Evolutionary conservation across 2,888 invertebrate species (phyloP).

Genomic region (Patella depressa): DNA sequence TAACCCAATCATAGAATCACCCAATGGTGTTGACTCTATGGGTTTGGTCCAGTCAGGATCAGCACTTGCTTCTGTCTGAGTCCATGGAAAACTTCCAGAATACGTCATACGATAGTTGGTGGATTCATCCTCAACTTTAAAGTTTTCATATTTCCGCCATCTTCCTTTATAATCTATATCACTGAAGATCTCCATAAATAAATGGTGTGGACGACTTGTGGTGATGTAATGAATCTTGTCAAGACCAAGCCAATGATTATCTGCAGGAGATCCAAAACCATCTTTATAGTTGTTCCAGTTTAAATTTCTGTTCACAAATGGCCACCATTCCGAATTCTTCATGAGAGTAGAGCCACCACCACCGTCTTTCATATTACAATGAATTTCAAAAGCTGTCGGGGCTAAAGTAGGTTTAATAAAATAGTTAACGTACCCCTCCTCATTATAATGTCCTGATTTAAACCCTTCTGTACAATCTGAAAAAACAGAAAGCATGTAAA

Average conservation of each 20-base stretch:
- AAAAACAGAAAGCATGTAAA: neutral
- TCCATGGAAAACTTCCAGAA: too few species aligned
- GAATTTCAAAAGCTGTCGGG: slow-evolving; percentile 14
- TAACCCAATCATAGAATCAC: neutral
- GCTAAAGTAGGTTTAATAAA: slow-evolving; percentile 14
- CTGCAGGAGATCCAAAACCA: slow-evolving; percentile 13
- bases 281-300: slow-evolving; percentile 20
- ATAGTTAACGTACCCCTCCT: neutral
- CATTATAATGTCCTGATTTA: neutral
- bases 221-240: slow-evolving; percentile 25
- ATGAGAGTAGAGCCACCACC: neutral
- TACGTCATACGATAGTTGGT: neutral
- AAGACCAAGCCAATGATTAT: slow-evolving; percentile 22
- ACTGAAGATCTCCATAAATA: neutral
- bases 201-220: neutral
- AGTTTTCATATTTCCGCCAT: neutral
- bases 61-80: too few species aligned
- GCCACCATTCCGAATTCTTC: neutral
- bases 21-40: neutral
- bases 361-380: neutral
- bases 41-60: too few species aligned
- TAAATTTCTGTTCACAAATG: slow-evolving; percentile 11
- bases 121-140: neutral
- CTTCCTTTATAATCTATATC: neutral
- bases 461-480: slow-evolving; percentile 13